Evolutionary conservation across 1,140 invertebrate genomes (phyloP).

Genomic region (Hydropsyche tenuis): DNA sequence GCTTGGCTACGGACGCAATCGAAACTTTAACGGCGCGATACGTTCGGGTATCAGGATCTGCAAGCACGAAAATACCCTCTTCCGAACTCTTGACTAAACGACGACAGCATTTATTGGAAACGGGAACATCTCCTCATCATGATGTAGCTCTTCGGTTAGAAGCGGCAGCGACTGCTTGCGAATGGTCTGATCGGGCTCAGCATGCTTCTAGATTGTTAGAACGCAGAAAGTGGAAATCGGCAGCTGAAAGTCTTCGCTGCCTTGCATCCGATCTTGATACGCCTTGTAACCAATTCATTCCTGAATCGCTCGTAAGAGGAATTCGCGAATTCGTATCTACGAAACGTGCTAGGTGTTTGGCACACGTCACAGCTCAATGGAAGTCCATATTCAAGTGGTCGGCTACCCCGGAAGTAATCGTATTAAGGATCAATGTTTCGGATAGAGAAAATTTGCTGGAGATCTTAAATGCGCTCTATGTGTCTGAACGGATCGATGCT

Average conservation of each 20-base stretch:
- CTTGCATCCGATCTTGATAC: too few relatives aligned
- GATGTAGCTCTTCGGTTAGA: neutral
- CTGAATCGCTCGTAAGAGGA: neutral
- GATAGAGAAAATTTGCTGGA: constrained; percentile 46
- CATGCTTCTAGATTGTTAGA: neutral
- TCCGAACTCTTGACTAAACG: neutral
- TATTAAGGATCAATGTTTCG: constrained; percentile 34
- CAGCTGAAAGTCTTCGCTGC: neutral
- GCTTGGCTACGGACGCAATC: neutral
- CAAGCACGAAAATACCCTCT: neutral
- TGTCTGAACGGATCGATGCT: constrained; percentile 40
- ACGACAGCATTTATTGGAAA: neutral
- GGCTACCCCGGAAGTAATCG: constrained; percentile 17
- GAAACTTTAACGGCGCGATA: neutral
- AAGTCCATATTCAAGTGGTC: constrained; percentile 37
- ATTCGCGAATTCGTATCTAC: constrained; percentile 37
- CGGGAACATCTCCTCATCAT: neutral
- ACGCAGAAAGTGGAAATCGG: neutral
- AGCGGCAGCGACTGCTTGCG: neutral
- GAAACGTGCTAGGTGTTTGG: constrained; percentile 36
- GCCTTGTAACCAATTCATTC: too few relatives aligned
- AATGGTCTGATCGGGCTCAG: neutral
- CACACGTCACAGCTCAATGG: constrained; percentile 42
- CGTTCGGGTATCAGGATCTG: neutral
- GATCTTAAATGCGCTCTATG: constrained; percentile 39